A percentile compares a stretch with the other conserved stretches of the same genome.
Conservation (phyloP, 2,113 vertebrate genomes). For the Xiphophorus maculatus region DNA sequence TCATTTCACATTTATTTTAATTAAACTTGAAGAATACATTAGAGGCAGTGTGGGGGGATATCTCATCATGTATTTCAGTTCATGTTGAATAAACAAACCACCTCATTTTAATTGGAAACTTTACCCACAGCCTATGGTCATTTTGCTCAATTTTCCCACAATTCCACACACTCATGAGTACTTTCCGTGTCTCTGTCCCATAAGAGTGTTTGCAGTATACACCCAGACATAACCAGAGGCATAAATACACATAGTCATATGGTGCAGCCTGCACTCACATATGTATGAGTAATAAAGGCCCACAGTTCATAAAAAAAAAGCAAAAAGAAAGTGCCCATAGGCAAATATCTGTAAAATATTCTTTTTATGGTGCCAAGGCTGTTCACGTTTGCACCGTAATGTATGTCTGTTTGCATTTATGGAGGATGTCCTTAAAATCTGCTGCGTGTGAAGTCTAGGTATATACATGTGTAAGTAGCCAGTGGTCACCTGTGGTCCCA, state of each 20-base stretch:
- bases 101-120: conserved; percentile 51
- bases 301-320: conserved; percentile 15
- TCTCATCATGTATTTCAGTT: conserved; percentile 1
- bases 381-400: conserved; percentile 22
- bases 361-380: conserved; percentile 22
- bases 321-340: conserved; percentile 21
- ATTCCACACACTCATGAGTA: conserved; percentile 19
- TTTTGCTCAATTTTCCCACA: conserved; percentile 23
- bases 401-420: conserved; percentile 25
- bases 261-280: conserved; percentile 3
- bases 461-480: conserved; percentile 47
- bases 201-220: conserved; percentile 18
- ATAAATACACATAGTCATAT: conserved; percentile 15
- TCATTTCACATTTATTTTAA: not conserved
- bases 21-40: not conserved
- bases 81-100: conserved; percentile 36
- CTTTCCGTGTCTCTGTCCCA: conserved; percentile 7
- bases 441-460: conserved; percentile 6
- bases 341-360: conserved; percentile 40
- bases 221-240: conserved; percentile 28
- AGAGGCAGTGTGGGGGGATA: too few relatives aligned
- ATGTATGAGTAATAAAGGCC: conserved; percentile 38
- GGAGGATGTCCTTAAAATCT: not conserved
- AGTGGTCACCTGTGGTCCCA: conserved; percentile 69
- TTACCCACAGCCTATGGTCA: conserved; percentile 33